Percentiles rank a stretch among this genome's conserved stretches.
Conservation (phyloP, 2,797 vertebrate genomes). For the Morelia viridis region DNA sequence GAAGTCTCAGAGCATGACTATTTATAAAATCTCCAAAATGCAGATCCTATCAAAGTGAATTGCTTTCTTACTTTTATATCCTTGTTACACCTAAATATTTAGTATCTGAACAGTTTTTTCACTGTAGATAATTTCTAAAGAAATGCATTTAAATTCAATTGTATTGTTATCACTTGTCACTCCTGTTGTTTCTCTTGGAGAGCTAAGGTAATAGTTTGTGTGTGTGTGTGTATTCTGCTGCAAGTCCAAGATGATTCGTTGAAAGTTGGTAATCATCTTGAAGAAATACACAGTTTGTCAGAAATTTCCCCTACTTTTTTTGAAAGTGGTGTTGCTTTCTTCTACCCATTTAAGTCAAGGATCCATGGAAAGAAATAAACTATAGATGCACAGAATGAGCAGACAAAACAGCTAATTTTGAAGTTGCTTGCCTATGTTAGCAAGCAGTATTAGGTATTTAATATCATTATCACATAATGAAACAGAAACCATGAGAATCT, state of each 20-base stretch:
- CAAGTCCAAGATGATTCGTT: not conserved
- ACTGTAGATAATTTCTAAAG: too few relatives aligned
- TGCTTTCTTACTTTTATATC: constrained; percentile 2
- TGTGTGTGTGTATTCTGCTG: not conserved
- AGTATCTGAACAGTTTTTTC: not conserved
- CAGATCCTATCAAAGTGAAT: constrained; percentile 23
- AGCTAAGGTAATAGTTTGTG: too few relatives aligned
- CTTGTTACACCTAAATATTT: not conserved
- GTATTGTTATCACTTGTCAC: too few relatives aligned
- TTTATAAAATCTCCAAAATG: not conserved
- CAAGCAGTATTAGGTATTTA: not conserved
- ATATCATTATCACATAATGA: not conserved
- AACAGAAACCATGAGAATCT: not conserved
- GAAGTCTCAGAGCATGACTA: not conserved
- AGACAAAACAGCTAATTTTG: constrained; percentile 14
- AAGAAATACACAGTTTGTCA: not conserved
- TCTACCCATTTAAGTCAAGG: constrained; percentile 4
- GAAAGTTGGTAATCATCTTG: not conserved
- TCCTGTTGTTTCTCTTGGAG: too few relatives aligned
- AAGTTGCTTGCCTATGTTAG: not conserved
- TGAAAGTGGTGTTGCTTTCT: not conserved
- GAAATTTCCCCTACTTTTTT: not conserved
- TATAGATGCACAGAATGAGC: not conserved
- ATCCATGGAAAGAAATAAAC: not conserved
- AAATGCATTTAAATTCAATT: too few relatives aligned